Conservation (phyloP, 2,888 invertebrate genomes). For the Cepaea hortensis region DNA sequence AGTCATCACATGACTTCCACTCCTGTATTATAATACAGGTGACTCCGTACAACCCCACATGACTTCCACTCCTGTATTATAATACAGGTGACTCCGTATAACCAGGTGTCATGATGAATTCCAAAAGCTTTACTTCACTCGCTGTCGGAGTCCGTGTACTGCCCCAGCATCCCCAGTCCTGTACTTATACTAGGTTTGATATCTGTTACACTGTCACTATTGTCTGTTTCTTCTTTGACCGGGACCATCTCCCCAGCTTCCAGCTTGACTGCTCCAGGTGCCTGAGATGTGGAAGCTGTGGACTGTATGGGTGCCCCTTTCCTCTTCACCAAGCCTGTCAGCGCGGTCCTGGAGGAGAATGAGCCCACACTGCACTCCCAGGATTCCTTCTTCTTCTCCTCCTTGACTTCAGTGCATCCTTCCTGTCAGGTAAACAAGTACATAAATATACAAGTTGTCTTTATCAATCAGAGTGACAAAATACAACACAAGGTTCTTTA, state of each 20-base stretch:
- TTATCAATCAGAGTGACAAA: not conserved
- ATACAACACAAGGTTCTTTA: too few species aligned
- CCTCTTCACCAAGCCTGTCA: conserved; percentile 63
- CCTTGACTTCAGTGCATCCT: conserved; percentile 17
- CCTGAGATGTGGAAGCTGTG: not conserved
- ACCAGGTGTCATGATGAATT: too few species aligned
- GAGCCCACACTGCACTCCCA: conserved; percentile 68
- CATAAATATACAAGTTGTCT: not conserved
- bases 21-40: too few species aligned
- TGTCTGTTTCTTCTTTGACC: not conserved
- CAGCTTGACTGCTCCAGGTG: not conserved
- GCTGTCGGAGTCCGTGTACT: conserved; percentile 61
- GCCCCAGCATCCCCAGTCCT: conserved; percentile 59
- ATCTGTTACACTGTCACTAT: not conserved
- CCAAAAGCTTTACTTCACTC: conserved; percentile 12
- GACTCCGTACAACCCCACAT: too few species aligned
- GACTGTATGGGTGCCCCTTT: conserved; percentile 50
- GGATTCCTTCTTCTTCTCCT: conserved; percentile 54
- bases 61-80: too few species aligned
- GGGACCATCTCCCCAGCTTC: not conserved
- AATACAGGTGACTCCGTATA: too few species aligned
- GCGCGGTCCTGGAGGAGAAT: conserved; percentile 58
- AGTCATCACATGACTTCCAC: too few species aligned
- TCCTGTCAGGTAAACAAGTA: conserved; percentile 46
- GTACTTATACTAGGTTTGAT: not conserved